Percentiles rank a stretch among this genome's conserved stretches.
These are phyloP conservation scores for Ophion ventricosus DNA, from an alignment of 2,888 invertebrate genomes.

Conservation along the genomic window DNA sequence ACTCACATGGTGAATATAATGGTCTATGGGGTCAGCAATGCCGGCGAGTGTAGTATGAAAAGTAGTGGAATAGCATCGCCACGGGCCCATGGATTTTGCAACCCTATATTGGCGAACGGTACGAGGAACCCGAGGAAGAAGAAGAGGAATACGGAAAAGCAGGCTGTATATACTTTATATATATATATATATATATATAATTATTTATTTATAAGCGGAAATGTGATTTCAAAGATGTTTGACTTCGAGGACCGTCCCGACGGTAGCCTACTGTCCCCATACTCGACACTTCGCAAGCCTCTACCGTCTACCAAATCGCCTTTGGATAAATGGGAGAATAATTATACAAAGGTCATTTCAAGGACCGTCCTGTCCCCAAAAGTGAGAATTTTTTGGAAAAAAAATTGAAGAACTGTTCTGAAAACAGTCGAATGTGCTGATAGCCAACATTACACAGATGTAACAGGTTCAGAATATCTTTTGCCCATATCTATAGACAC, in stretches of 20 bases:
- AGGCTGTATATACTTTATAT: slow-evolving; percentile 33
- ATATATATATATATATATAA: neutral
- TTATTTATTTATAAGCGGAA: neutral
- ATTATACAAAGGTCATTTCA: neutral
- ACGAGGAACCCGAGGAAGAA: slow-evolving; percentile 34
- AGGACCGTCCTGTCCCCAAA: neutral
- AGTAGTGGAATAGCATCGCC: slow-evolving; percentile 65
- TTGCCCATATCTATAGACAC: neutral
- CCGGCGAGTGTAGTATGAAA: slow-evolving; percentile 59
- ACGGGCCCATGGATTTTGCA: slow-evolving; percentile 57
- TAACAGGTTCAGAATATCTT: neutral
- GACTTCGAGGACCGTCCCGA: neutral
- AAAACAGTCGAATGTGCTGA: neutral
- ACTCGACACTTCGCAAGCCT: neutral
- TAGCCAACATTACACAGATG: neutral
- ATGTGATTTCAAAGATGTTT: neutral
- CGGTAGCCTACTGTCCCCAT: too few species aligned
- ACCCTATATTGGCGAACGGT: slow-evolving; percentile 52
- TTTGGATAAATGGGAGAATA: neutral
- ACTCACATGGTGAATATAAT: slow-evolving; percentile 54
- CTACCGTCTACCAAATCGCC: neutral
- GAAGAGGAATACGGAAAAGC: slow-evolving; percentile 53
- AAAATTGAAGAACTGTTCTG: neutral
- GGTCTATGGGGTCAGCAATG: slow-evolving; percentile 64
- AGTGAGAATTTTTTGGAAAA: neutral